Percentiles rank a stretch among this genome's conserved stretches.
phyloP scores from a whole-genome alignment of 2,113 vertebrate species.

The Todiramphus saurophagus region DNA sequence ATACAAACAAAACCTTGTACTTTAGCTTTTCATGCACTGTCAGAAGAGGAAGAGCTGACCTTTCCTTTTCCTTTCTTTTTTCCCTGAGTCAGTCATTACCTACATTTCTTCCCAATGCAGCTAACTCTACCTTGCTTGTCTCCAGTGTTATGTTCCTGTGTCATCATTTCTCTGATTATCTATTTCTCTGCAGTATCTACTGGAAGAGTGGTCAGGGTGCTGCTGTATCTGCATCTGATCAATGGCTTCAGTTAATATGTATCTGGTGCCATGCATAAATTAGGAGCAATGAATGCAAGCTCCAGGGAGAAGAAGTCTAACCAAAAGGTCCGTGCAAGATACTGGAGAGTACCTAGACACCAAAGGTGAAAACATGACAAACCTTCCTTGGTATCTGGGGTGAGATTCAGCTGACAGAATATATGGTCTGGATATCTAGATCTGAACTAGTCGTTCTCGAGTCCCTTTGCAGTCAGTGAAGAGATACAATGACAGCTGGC shows the following conservation, averaged over 20 bases:
- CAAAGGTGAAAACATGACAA: background rate
- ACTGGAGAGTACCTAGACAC: background rate
- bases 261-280: background rate
- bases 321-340: background rate
- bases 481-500: background rate
- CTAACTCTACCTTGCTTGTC: background rate
- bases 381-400: background rate
- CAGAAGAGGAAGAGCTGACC: constrained; percentile 2
- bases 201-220: too few relatives aligned
- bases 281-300: background rate
- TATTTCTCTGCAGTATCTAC: background rate
- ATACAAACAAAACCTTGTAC: background rate
- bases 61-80: background rate
- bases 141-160: background rate
- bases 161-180: background rate
- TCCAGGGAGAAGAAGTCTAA: background rate
- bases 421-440: background rate
- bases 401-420: background rate
- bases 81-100: background rate
- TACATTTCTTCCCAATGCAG: background rate
- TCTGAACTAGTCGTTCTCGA: background rate
- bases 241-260: background rate
- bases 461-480: background rate
- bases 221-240: background rate
- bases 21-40: background rate